Evolutionary conservation across 2,888 invertebrate species (phyloP), one percentile per base, ranked within the genome.

Genomic region (Pherbina coryleti): DNA sequence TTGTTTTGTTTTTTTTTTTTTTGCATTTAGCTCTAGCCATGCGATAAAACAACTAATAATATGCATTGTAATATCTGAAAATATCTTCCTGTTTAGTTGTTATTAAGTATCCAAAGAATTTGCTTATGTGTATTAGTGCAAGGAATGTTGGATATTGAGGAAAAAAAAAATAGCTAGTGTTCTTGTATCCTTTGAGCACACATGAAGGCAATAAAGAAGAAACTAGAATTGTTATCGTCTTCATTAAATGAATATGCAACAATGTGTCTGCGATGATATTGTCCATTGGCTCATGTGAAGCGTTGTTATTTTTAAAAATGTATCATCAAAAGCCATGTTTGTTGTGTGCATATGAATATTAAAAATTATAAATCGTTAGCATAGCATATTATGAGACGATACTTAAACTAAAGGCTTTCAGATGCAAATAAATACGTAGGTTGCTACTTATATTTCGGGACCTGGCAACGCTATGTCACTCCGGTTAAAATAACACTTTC

Each of bases 241-340:
- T 57, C 72, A 72, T 72, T 34, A 57, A 7, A 28, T 19, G 60
- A 9, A 25, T 31, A 8, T 57, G 37, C 34, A 69, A 72, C 55
- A 57, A 60, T 72, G 37, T 72, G 72, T 53, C 57, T 5, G 28
- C n/a, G 51, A 49, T 51, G 14, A 51, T 69, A 28, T 25, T 77
- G 76, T 79, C 74, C 74, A 78, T 57, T 77, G 75, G 72, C 34
- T 19, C 34, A 62, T 9, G 60, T 7, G 28, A 70, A 76, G n/a
- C 14, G 57, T 62, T 44, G 31, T n/a, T 5, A 31, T 62, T 76
- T 76, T 14, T 22, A 44, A 44, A 44, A 37, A 8, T 44, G 11
- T 14, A 44, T 44, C 44, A 44, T 11, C 44, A 44, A 44, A 44
- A 44, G 19, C 9, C 19, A 55, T 55, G 55, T 22, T 55, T 19